Base-by-base conservation (phyloP, 2,888 invertebrate species). In the Drosophila borealis region DNA sequence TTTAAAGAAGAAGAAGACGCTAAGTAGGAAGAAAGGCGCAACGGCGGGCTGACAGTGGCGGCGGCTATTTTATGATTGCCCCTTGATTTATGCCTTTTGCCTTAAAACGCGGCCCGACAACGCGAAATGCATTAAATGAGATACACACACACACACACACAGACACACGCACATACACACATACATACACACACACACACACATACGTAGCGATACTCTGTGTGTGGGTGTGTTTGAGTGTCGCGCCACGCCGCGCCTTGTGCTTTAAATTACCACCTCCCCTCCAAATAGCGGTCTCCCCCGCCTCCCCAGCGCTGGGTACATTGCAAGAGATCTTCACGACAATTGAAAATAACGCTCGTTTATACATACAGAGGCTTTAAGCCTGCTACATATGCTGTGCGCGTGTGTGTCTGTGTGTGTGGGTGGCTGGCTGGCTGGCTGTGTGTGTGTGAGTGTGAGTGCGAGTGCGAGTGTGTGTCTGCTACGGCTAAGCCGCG, bases 321-420 rank as follows among this genome's bases (percentile, higher is more conserved):
- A 53, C 50, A 25, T 49, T 75, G 70, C 70, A 75, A 70, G 76
- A 75, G 76, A 79, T 76, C 80, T 76, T 66, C 60, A 77, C 80
- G 80, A 80, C 80, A 77, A 77, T 77, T 77, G 80, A 77, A 79
- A 70, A 79, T 74, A 78, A 81, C 81, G 74, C 65, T 64, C 70
- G 74, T 53, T 59, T 37, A 61, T 45, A 60, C 19, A 37, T 49
- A 44, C 60, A 68, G 37, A 50, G 37, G 69, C 69, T 61, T 41
- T 29, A 64, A 61, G 55, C 42, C 57, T 53, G 44, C 68, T 60
- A 53, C 44, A 74, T 64, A 29, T 53, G 76, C 54, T 73, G 59
- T 54, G 41, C 48, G 57, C 37, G 46, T 67, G 56, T 49, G 50
- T 45, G 45, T 55, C 37, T 49, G 21, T 33, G 49, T 60, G 59